Base-by-base conservation (phyloP, 2,888 invertebrate species). In the Trachelus iudaicus region DNA sequence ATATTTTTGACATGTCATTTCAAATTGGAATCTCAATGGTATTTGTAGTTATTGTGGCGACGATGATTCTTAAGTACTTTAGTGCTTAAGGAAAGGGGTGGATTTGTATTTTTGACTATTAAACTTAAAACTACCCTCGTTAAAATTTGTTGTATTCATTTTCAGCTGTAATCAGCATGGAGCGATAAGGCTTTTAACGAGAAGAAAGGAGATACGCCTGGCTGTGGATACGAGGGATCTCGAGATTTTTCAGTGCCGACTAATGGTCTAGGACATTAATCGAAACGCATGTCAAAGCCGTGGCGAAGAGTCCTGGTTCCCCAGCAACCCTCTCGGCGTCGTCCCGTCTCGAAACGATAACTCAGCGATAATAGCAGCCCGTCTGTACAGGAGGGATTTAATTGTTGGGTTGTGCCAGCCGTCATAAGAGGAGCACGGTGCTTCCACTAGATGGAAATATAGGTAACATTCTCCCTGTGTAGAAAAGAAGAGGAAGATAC, bases 291-390 rank as follows among this genome's bases (percentile, higher is more conserved):
- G 84, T 82, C 84, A 82, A 82, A 81, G 78, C 80, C 75, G 77
- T 79, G 79, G 78, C 79, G 75, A 79, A 75, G 74, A 34, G 77
- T 77, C 77, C 79, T 73, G 56, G 23, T 56, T 82, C 82, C 83
- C 84, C 82, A 79, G 81, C 75, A 83, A 82, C 80, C 80, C 76
- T 80, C 82, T 34, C 68, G 68, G 40, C 40, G 37, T 34, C 68
- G 81, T 75, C 76, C 40, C 37, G 40, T 73, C 76, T 75, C 69
- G 76, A 76, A 74, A 89, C 89, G 87, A 90, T 89, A 90, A 89
- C 88, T 89, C 89, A 86, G 84, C 86, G 87, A 87, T 90, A 90
- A 90, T 90, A 86, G 87, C 87, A 88, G 87, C 82, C 87, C 86
- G 87, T 88, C 87, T 83, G 83, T 87, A 83, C 83, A 83, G 86